These are phyloP conservation scores for Solenopsis invicta DNA, from an alignment of 1,140 invertebrate species.

Conservation along the genomic window DNA sequence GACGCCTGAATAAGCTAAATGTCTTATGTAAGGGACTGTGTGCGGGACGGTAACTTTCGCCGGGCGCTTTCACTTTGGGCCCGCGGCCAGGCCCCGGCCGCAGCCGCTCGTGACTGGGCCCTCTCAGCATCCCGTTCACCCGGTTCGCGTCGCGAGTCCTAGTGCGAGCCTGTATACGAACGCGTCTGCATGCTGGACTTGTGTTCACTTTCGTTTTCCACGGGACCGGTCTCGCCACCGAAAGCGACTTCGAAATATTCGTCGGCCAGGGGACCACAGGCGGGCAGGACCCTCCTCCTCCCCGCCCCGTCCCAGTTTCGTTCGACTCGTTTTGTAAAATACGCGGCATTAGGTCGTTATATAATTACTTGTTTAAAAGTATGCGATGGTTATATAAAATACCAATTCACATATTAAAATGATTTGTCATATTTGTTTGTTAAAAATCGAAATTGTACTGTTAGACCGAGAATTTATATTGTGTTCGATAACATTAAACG, in stretches of 20 bases:
- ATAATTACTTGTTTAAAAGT: slow-evolving; percentile 25
- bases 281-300: background rate
- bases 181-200: background rate
- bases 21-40: slow-evolving; percentile 83
- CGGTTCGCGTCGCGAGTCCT: slow-evolving; percentile 24
- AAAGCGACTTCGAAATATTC: slow-evolving; percentile 60
- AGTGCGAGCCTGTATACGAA: slow-evolving; percentile 5
- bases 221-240: slow-evolving; percentile 61
- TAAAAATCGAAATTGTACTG: background rate
- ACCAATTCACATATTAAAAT: slow-evolving; percentile 8
- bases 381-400: slow-evolving; percentile 35
- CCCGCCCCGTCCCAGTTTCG: background rate
- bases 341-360: slow-evolving; percentile 38
- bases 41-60: slow-evolving; percentile 84
- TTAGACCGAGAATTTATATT: background rate
- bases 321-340: slow-evolving; percentile 45
- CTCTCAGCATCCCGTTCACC: slow-evolving; percentile 84
- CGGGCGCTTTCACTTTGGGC: slow-evolving; percentile 84
- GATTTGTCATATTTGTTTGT: background rate
- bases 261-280: background rate
- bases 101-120: slow-evolving; percentile 74
- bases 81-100: slow-evolving; percentile 70
- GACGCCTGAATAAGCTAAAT: slow-evolving; percentile 83
- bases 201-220: slow-evolving; percentile 79
- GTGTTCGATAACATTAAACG: background rate